Percentiles rank a stretch among this genome's conserved stretches.
These are phyloP conservation scores for Holothuria scabra DNA, from an alignment of 53 echinoderm and acorn worm species.

Conservation along the genomic window DNA sequence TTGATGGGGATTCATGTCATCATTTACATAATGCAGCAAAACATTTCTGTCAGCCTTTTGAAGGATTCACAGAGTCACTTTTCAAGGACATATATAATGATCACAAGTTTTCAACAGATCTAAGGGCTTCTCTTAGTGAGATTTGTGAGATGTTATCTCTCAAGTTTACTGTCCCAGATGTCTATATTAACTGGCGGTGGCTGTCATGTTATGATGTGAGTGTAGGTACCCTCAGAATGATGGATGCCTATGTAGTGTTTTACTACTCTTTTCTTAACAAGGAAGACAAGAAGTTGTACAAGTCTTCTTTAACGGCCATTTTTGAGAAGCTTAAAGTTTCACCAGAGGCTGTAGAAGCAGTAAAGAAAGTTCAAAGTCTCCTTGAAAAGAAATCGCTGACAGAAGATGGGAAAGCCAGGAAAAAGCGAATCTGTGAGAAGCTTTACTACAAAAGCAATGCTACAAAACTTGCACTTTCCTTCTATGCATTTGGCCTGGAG, in stretches of 20 bases:
- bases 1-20: constrained; percentile 57
- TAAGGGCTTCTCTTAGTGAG: constrained; percentile 15
- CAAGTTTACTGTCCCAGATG: constrained; percentile 49
- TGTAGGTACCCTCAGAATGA: constrained; percentile 37
- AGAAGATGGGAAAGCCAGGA: constrained; percentile 34
- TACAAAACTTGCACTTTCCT: not conserved
- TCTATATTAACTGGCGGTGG: constrained; percentile 45
- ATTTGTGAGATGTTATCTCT: constrained; percentile 36
- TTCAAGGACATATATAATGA: constrained; percentile 41
- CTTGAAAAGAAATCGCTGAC: constrained; percentile 14
- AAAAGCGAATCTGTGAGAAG: constrained; percentile 36
- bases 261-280: constrained; percentile 33
- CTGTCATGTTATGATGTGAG: constrained; percentile 48
- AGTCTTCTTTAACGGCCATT: not conserved
- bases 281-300: constrained; percentile 3
- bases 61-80: constrained; percentile 21
- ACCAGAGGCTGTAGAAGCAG: constrained; percentile 23
- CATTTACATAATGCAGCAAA: constrained; percentile 44
- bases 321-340: constrained; percentile 4
- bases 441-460: constrained; percentile 6
- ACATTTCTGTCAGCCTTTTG: constrained; percentile 47
- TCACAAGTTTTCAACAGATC: constrained; percentile 43
- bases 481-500: constrained; percentile 18
- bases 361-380: not conserved
- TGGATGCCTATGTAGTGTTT: constrained; percentile 50